phyloP scores from a whole-genome alignment of 92 coral and sea anemone genomes.

The Bergia sp. region DNA sequence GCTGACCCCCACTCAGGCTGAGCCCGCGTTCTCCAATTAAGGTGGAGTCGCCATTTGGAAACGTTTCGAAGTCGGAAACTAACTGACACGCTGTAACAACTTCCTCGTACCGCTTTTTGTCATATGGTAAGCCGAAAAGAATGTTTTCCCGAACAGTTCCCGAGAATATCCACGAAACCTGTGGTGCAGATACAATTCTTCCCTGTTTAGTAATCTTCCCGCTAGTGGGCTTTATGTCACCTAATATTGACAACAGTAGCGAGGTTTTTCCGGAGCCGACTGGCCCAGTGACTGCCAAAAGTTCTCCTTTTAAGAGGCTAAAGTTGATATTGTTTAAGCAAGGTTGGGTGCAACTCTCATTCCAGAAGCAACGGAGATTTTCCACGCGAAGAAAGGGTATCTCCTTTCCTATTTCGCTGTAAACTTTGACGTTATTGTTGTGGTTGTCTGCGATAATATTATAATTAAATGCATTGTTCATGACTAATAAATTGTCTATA shows the following conservation, averaged over 20 bases:
- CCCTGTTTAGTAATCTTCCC: constrained; percentile 55
- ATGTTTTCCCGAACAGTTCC: constrained; percentile 72
- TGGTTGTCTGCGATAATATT: not conserved
- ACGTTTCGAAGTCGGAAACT: constrained; percentile 50
- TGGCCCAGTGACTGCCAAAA: constrained; percentile 79
- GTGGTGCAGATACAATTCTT: constrained; percentile 49
- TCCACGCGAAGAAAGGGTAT: constrained; percentile 25
- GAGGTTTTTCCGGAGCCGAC: constrained; percentile 80
- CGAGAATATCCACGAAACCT: constrained; percentile 69
- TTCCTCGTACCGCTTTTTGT: constrained; percentile 53
- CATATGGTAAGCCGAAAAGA: constrained; percentile 58
- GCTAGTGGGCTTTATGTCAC: constrained; percentile 50
- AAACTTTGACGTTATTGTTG: not conserved
- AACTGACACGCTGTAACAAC: constrained; percentile 61
- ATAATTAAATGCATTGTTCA: not conserved
- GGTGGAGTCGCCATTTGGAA: constrained; percentile 69
- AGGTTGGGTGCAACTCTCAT: constrained; percentile 39
- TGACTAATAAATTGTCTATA: not conserved
- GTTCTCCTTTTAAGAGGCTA: constrained; percentile 58
- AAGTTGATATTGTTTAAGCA: constrained; percentile 46
- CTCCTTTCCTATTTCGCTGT: not conserved
- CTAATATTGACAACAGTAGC: constrained; percentile 58
- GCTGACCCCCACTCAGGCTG: constrained; percentile 69
- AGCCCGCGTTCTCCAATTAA: constrained; percentile 67
- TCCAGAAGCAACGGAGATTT: constrained; percentile 52